These are phyloP conservation scores for Nasonia longicornis DNA, from an alignment of 1,140 invertebrate genomes.

Conservation along the genomic window DNA sequence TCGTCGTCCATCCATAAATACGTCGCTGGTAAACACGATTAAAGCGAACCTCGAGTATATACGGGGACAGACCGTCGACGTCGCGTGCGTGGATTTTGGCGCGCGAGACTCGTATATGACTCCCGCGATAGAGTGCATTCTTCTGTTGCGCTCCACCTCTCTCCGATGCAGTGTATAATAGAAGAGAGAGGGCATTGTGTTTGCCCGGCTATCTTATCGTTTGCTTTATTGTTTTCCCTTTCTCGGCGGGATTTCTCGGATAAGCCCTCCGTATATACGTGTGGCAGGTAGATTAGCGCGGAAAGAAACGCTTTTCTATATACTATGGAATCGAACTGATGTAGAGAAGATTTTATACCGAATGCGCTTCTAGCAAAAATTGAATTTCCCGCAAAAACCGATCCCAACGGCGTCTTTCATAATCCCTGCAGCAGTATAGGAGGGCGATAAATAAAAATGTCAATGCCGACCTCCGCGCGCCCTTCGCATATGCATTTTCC, in stretches of 20 bases:
- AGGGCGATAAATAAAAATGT: constrained; percentile 2
- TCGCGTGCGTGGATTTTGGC: neutral
- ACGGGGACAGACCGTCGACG: neutral
- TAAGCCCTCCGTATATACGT: neutral
- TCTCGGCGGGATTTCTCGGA: neutral
- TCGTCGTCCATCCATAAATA: constrained; percentile 55
- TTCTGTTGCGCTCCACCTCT: neutral
- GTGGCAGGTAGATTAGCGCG: neutral
- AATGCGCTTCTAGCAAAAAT: too few species aligned
- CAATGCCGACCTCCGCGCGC: neutral
- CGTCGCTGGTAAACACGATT: constrained; percentile 21
- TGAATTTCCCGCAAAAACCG: too few species aligned
- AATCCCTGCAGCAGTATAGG: neutral
- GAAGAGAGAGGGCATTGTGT: neutral
- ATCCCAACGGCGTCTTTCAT: neutral
- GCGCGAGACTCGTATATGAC: neutral
- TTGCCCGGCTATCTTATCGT: neutral
- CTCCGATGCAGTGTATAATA: neutral
- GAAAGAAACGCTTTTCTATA: neutral
- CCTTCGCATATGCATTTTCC: neutral
- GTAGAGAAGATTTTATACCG: too few species aligned
- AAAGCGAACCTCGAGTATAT: neutral
- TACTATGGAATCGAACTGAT: too few species aligned
- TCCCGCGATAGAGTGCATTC: neutral
- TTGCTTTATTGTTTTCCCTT: constrained; percentile 1